A percentile compares a stretch with the other conserved stretches of the same genome.
phyloP scores from a whole-genome alignment of 2,888 invertebrate genomes.

The Eupithecia insigniata region DNA sequence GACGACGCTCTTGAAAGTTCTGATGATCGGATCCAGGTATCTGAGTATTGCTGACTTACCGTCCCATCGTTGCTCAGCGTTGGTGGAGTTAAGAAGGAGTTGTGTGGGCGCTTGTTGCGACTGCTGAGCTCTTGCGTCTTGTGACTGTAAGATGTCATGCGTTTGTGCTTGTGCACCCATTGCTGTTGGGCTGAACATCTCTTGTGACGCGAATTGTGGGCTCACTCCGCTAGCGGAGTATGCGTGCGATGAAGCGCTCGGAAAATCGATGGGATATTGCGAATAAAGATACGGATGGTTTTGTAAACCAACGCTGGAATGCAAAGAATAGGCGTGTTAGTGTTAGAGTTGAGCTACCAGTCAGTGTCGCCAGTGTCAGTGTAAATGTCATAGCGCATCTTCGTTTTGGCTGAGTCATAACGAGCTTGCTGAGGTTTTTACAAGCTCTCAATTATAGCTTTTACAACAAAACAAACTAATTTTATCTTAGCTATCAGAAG shows the following conservation, averaged over 20 bases:
- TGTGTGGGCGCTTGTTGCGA: conserved; percentile 79
- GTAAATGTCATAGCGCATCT: neutral
- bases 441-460: neutral
- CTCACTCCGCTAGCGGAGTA: conserved; percentile 81
- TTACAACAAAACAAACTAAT: neutral
- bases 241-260: conserved; percentile 82
- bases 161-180: conserved; percentile 70
- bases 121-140: conserved; percentile 80
- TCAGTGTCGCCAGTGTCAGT: conserved; percentile 3
- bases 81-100: conserved; percentile 71
- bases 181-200: conserved; percentile 78
- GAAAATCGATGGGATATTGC: conserved; percentile 83
- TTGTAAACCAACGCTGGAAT: conserved; percentile 81
- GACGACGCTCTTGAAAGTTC: conserved; percentile 67
- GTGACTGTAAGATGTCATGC: conserved; percentile 75
- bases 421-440: neutral
- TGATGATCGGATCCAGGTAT: conserved; percentile 76
- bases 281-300: conserved; percentile 82
- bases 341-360: conserved; percentile 30
- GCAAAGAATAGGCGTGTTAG: conserved; percentile 67
- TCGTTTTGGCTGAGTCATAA: neutral
- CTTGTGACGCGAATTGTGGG: conserved; percentile 78
- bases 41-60: conserved; percentile 80
- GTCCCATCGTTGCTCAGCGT: conserved; percentile 81
- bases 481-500: neutral